These are phyloP conservation scores for Centropus bengalensis DNA, from an alignment of 2,113 vertebrate species.

Conservation along the genomic window DNA sequence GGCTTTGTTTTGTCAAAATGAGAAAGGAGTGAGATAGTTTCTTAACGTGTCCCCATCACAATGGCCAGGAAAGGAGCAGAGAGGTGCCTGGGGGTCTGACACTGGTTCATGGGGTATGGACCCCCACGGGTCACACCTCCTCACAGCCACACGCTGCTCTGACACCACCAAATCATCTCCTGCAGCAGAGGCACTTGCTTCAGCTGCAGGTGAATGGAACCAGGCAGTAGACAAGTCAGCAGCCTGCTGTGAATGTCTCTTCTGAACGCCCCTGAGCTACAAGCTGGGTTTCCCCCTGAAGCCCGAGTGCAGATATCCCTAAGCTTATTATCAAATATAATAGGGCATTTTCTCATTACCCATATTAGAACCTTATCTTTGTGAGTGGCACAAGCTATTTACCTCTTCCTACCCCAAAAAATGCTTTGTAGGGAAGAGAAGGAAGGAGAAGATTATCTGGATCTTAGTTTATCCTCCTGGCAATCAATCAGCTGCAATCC, in stretches of 20 bases:
- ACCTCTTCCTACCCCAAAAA: neutral
- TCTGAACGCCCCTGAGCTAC: neutral
- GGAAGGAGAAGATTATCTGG: neutral
- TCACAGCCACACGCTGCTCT: neutral
- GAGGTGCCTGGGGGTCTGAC: neutral
- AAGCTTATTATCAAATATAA: neutral
- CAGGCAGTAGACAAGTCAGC: too few species aligned
- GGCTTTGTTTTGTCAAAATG: neutral
- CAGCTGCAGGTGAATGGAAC: neutral
- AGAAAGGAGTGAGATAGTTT: neutral
- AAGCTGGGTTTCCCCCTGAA: neutral
- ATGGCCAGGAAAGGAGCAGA: neutral
- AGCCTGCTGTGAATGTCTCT: neutral
- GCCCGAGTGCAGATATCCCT: neutral
- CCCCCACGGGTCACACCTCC: rapidly evolving
- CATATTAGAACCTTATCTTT: neutral
- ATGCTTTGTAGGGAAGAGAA: neutral
- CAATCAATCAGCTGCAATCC: conserved; percentile 39
- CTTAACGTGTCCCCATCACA: rapidly evolving
- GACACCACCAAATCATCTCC: neutral
- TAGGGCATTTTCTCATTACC: neutral
- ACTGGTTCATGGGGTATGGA: rapidly evolving
- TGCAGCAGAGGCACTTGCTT: neutral
- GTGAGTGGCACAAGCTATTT: neutral
- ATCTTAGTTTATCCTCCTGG: conserved; percentile 31